Evolutionary conservation across 2,888 invertebrate species (phyloP), one percentile per base, ranked within the genome.

Genomic region (Blomia tropicalis): DNA sequence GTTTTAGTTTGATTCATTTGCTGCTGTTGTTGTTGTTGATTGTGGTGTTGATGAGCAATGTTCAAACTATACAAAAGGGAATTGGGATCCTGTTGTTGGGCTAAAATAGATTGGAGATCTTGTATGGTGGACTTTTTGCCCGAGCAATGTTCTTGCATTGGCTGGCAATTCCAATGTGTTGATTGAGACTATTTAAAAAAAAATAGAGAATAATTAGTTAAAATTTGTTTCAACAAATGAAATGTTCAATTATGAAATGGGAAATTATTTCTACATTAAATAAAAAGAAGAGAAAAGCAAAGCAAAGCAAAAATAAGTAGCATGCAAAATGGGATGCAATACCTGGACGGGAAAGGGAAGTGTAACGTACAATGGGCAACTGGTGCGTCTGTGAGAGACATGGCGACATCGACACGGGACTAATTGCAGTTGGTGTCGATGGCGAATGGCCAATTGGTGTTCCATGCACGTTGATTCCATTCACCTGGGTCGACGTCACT

Each of bases 31-130:
- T n/a, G n/a, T n/a, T n/a, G n/a, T n/a, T n/a, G n/a, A n/a, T n/a
- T n/a, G n/a, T n/a, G n/a, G n/a, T n/a, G n/a, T n/a, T n/a, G n/a
- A 14, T 47, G 36, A 11, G 36, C 17, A 36, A 17, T 11, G 5
- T 22, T 56, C 4, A 25, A 62, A 30, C 30, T 58, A 62, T 58
- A 62, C 25, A 62, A 56, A 56, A 56, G 43, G 25, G 29, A 30
- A 58, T 58, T 56, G 56, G 56, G n/a, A 47, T 41, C 56, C 27
- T 25, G 62, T 54, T 62, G 62, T 25, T n/a, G n/a, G n/a, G 19
- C 58, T 56, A 56, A 62, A 62, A 62, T 62, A 62, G 56, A 62
- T 62, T 54, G 62, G 62, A 41, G 62, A 62, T 62, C 62, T 31
- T n/a, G 62, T 62, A 19, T 14, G 41, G 41, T 60, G 25, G 43